These are phyloP conservation scores for Alloscopus bannaensis DNA, from an alignment of 2,888 invertebrate species.

Conservation along the genomic window DNA sequence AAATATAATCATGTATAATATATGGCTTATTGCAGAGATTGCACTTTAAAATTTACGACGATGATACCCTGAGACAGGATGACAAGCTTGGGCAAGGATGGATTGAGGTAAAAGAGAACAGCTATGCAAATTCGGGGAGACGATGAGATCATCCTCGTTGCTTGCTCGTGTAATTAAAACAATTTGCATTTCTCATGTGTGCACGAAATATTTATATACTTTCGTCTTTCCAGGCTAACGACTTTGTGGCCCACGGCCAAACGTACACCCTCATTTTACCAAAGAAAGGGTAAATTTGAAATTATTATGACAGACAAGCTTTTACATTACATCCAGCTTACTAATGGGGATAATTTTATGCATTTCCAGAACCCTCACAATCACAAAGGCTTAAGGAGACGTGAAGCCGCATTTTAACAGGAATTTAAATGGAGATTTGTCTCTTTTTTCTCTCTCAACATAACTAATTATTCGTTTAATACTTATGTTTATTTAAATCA, in stretches of 20 bases:
- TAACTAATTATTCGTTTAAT: not conserved
- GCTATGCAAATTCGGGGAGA: not conserved
- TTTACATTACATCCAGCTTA: too few species aligned
- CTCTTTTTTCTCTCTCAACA: not conserved
- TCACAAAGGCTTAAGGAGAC: constrained; percentile 56
- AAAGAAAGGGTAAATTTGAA: constrained; percentile 54
- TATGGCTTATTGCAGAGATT: constrained; percentile 40
- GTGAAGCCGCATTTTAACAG: too few species aligned
- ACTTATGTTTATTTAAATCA: not conserved
- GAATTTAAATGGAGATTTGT: too few species aligned
- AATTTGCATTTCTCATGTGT: not conserved
- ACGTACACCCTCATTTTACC: constrained; percentile 57
- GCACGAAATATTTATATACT: not conserved
- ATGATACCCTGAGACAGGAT: constrained; percentile 40
- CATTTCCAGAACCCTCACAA: constrained; percentile 45
- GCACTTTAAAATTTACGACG: constrained; percentile 52
- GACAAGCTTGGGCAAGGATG: constrained; percentile 54
- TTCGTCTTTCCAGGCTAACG: constrained; percentile 42
- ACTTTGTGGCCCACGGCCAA: constrained; percentile 64
- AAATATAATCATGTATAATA: too few species aligned
- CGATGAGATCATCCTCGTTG: not conserved
- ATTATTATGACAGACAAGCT: not conserved
- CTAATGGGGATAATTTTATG: not conserved
- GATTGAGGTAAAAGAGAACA: constrained; percentile 17
- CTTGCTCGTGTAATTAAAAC: not conserved